phyloP scores from a whole-genome alignment of 2,113 vertebrate genomes.

The Eclectus roratus region DNA sequence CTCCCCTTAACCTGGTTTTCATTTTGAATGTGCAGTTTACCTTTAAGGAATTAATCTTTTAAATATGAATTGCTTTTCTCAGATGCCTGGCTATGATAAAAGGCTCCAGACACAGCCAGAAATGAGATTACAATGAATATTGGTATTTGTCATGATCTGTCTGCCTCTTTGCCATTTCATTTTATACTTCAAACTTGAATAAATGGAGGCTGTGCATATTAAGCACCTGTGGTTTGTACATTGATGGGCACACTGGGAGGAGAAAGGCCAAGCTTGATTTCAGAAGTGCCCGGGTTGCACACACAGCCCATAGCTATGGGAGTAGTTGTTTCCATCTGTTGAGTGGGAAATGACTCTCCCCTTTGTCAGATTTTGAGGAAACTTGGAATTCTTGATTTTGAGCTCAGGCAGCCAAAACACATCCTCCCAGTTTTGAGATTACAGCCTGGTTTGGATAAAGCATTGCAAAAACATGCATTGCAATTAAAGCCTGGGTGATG shows the following conservation, averaged over 20 bases:
- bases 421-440: conserved; percentile 17
- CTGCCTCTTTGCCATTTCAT: conserved; percentile 49
- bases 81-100: conserved; percentile 69
- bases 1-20: conserved; percentile 29
- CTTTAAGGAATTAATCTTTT: conserved; percentile 58
- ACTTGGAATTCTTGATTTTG: conserved; percentile 60
- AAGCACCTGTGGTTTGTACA: conserved; percentile 1
- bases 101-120: conserved; percentile 68
- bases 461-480: background rate
- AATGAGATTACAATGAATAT: conserved; percentile 73
- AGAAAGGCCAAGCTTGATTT: background rate
- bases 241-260: background rate
- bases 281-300: background rate
- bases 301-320: conserved; percentile 30
- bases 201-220: background rate
- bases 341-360: conserved; percentile 44
- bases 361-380: conserved; percentile 63
- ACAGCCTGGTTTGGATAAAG: conserved; percentile 39
- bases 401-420: background rate
- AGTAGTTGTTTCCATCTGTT: conserved; percentile 57
- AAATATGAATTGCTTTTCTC: conserved; percentile 68
- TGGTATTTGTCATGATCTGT: conserved; percentile 68
- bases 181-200: conserved; percentile 30
- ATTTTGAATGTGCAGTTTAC: conserved; percentile 11
- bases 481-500: background rate